Evolutionary conservation across 2,888 invertebrate species (phyloP).

Genomic region (Tiphia femorata): DNA sequence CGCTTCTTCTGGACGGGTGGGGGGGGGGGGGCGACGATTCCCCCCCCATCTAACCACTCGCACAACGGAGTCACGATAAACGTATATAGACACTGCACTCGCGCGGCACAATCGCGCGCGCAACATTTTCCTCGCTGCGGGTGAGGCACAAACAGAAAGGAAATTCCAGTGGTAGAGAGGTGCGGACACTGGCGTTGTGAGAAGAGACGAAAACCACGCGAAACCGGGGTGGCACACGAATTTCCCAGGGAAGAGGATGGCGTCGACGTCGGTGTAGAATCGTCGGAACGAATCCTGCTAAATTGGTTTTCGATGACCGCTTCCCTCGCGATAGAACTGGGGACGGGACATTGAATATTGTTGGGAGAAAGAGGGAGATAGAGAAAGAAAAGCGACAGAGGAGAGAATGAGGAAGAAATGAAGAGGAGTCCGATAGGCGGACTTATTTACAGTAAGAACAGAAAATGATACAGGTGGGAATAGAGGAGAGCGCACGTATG

Average conservation of each 20-base stretch:
- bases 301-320: constrained; percentile 50
- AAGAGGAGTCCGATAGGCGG: background rate
- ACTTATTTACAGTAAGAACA: too few species aligned
- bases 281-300: constrained; percentile 23
- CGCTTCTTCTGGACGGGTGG: too few species aligned
- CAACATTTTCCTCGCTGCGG: constrained; percentile 27
- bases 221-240: constrained; percentile 5
- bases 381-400: background rate
- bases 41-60: background rate
- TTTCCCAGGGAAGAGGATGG: constrained; percentile 3
- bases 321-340: background rate
- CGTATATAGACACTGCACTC: constrained; percentile 40
- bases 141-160: background rate
- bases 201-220: background rate
- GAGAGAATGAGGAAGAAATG: background rate
- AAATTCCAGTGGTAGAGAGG: background rate
- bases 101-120: constrained; percentile 5
- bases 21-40: too few species aligned
- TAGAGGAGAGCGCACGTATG: background rate
- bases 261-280: constrained; percentile 12
- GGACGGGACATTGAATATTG: background rate
- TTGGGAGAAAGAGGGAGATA: constrained; percentile 1
- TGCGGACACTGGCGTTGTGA: background rate
- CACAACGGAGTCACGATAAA: constrained; percentile 33
- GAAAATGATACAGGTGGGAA: too few species aligned